A percentile compares a stretch with the other conserved stretches of the same genome.
Conservation (phyloP, 2,113 vertebrate genomes). For the Azemiops feae region DNA sequence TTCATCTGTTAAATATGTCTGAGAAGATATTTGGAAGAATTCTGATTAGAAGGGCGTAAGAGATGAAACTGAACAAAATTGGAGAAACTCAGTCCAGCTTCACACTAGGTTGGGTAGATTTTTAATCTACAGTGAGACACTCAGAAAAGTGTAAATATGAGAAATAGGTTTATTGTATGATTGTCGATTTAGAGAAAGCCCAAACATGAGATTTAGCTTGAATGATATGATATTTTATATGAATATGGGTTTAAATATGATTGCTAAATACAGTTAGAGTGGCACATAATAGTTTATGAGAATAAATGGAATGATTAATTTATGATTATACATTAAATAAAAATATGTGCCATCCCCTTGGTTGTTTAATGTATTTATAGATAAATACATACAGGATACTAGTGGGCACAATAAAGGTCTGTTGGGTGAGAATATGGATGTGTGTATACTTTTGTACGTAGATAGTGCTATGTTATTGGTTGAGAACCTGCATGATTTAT, state of each 20-base stretch:
- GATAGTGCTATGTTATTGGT: neutral
- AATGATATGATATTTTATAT: neutral
- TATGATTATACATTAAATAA: neutral
- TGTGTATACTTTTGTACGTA: neutral
- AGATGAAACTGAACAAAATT: neutral
- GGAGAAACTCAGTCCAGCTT: neutral
- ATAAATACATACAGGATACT: neutral
- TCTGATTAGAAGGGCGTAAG: neutral
- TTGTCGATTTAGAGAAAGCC: neutral
- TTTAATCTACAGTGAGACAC: neutral
- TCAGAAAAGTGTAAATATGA: neutral
- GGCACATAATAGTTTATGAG: neutral
- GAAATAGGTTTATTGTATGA: neutral
- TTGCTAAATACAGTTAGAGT: neutral
- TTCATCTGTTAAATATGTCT: neutral
- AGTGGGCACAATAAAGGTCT: neutral
- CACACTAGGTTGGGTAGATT: neutral
- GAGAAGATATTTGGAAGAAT: neutral
- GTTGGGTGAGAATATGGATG: neutral
- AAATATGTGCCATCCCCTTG: neutral
- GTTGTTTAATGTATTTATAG: neutral
- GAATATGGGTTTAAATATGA: neutral
- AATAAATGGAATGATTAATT: neutral
- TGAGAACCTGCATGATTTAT: neutral
- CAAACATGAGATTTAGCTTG: neutral